Evolutionary conservation across 2,888 invertebrate species (phyloP), one percentile per base, ranked within the genome.

Genomic region (Agrochola circellaris): DNA sequence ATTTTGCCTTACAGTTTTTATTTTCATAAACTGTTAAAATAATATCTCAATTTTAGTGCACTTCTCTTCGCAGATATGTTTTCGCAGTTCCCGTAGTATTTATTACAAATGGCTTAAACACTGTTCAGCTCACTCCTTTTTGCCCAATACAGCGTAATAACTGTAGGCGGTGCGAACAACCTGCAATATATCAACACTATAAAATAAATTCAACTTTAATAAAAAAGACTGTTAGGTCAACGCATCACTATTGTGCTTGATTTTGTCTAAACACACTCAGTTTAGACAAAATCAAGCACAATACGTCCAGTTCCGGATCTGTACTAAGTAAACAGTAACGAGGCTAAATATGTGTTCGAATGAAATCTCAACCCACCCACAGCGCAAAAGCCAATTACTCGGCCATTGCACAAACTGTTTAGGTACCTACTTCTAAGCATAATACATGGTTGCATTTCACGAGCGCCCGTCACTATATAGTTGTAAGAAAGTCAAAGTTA

Each of bases 91-190:
- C 15, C 11, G 2, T 34, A 71, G 11, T 42, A 42, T 51, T 38
- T 30, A 4, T 15, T 42, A 15, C 0, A 56, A 17, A 51, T 34
- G 23, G 2, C 6, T 2, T 30, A 56, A 20, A 38, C 23, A 15
- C 5, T 6, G 0, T 51, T 15, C 1, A 34, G 15, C 51, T 79
- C 79, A 78, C 54, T 86, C 80, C 74, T 81, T 89, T 68, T 90
- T 90, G 9, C 92, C 89, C 64, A 96, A 84, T 23, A 95, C 92
- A 3, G 95, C 95, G 65, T 94, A 95, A 77, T 92, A 95, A 79
- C 95, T 95, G 82, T 95, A 96, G 3, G 96, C 95, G 11, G 95
- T 85, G 20, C 94, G 93, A 8, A 95, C 84, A 17, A 95, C 92
- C 96, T 96, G 93, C 15, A 92, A 94, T 75, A 64, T 48, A 48